Conservation (phyloP, 1,140 invertebrate genomes). For the Arion vulgaris region DNA sequence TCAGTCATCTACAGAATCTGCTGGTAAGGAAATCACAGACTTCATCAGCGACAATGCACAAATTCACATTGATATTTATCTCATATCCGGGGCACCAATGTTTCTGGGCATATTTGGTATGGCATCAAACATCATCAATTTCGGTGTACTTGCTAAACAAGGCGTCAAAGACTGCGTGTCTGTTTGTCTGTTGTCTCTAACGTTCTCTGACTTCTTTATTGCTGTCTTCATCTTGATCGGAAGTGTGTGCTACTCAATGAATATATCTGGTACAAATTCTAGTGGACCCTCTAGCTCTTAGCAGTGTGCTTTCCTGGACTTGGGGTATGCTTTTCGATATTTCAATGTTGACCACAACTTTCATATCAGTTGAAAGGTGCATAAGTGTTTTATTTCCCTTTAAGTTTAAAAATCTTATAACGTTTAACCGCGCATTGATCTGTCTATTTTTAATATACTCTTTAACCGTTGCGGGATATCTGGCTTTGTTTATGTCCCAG, state of each 20-base stretch:
- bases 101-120: not conserved
- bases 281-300: not conserved
- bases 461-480: not conserved
- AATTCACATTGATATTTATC: not conserved
- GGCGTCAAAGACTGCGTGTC: slow-evolving; percentile 16
- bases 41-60: slow-evolving; percentile 3
- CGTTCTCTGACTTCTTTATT: slow-evolving; percentile 17
- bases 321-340: not conserved
- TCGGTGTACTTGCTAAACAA: not conserved
- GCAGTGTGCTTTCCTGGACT: not conserved
- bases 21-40: not conserved
- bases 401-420: not conserved
- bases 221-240: not conserved
- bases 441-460: not conserved
- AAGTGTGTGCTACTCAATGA: not conserved
- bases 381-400: not conserved
- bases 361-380: slow-evolving; percentile 5
- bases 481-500: not conserved
- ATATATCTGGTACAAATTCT: too few species aligned
- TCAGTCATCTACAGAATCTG: not conserved
- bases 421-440: not conserved
- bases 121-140: not conserved
- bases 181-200: slow-evolving; percentile 9
- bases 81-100: not conserved
- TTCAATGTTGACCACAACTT: not conserved